Conservation (phyloP, 2,797 vertebrate species). For the Cirrhinus mrigala region DNA sequence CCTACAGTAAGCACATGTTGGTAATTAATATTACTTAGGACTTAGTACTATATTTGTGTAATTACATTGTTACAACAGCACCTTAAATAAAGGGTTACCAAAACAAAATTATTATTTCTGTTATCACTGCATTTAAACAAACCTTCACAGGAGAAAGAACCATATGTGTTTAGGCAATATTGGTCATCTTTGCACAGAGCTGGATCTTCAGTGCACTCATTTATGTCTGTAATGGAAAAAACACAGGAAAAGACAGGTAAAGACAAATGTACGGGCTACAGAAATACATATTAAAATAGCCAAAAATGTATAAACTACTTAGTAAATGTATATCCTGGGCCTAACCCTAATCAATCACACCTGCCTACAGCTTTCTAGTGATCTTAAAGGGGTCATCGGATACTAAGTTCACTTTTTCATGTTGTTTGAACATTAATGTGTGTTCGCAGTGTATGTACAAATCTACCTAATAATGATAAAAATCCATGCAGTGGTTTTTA, state of each 20-base stretch:
- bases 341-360: too few relatives aligned
- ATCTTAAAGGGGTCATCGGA: too few relatives aligned
- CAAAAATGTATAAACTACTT: not conserved
- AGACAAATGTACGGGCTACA: not conserved
- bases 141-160: constrained; percentile 92
- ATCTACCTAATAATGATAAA: too few relatives aligned
- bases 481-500: too few relatives aligned
- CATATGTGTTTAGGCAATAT: constrained; percentile 88
- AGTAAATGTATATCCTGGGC: not conserved
- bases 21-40: not conserved
- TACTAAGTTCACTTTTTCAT: too few relatives aligned
- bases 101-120: not conserved
- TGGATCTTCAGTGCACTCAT: constrained; percentile 85
- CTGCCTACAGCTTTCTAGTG: too few relatives aligned
- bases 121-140: not conserved
- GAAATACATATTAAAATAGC: not conserved
- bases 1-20: not conserved
- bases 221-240: constrained; percentile 74
- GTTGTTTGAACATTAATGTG: too few relatives aligned
- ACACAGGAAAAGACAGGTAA: not conserved
- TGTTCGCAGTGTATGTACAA: too few relatives aligned
- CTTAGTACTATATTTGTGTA: not conserved
- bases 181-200: constrained; percentile 82
- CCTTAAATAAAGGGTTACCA: not conserved
- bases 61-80: too few relatives aligned